Evolutionary conservation across 2,113 vertebrate species (phyloP).

Genomic region (Epinephelus lanceolatus): DNA sequence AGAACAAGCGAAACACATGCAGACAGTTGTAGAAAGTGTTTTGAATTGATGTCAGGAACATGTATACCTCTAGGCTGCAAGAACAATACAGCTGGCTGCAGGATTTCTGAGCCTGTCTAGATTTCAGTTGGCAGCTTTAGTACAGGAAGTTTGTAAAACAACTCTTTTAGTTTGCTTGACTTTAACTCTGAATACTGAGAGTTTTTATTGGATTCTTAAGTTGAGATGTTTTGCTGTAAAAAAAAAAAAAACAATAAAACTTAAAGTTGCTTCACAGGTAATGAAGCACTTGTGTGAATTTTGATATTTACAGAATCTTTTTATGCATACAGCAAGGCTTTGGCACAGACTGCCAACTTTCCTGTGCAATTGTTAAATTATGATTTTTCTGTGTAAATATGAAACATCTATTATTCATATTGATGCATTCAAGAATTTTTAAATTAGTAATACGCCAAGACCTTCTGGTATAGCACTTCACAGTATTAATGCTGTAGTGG

Average conservation of each 20-base stretch:
- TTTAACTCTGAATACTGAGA: neutral
- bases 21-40: constrained; percentile 4
- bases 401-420: constrained; percentile 17
- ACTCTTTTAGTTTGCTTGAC: neutral
- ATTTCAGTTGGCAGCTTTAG: constrained; percentile 9
- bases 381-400: constrained; percentile 3
- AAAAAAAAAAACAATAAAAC: neutral
- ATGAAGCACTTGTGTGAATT: neutral
- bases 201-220: neutral
- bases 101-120: neutral
- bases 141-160: constrained; percentile 7
- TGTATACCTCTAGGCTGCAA: constrained; percentile 16
- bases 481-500: constrained; percentile 18
- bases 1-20: neutral
- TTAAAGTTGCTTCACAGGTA: neutral
- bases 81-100: constrained; percentile 20
- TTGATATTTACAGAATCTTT: neutral
- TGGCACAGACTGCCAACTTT: too few relatives aligned
- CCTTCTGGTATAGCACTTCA: neutral
- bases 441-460: constrained; percentile 6
- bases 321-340: neutral
- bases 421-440: neutral
- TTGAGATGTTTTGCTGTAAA: neutral
- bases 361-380: neutral
- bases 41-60: constrained; percentile 12